Conservation (phyloP, 1,140 invertebrate species). For the Hypsibius dujardini region DNA sequence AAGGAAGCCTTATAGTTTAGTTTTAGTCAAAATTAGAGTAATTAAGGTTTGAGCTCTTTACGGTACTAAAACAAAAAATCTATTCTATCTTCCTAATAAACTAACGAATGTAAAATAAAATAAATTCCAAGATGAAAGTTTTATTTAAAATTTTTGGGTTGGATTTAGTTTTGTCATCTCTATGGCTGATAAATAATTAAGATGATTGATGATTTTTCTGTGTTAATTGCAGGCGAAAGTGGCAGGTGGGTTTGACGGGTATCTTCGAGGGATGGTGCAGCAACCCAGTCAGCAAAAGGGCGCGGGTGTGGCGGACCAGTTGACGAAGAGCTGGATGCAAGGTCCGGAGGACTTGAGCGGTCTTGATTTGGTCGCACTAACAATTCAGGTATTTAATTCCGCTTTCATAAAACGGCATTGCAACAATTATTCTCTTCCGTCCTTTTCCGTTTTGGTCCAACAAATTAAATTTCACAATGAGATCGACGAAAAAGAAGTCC, state of each 20-base stretch:
- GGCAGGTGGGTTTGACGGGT: neutral
- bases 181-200: neutral
- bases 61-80: no score
- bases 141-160: constrained; percentile 4
- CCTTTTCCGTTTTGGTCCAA: neutral
- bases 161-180: neutral
- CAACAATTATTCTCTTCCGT: neutral
- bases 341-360: neutral
- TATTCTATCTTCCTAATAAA: no score
- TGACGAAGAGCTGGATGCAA: neutral
- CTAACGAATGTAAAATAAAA: no score
- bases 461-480: neutral
- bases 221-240: neutral
- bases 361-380: neutral
- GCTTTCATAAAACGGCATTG: neutral
- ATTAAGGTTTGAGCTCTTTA: no score
- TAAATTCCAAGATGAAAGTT: no score
- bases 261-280: neutral
- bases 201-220: no score
- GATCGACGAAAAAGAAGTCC: neutral
- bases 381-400: neutral
- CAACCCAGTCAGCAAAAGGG: neutral
- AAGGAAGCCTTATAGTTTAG: no score
- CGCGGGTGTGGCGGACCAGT: neutral
- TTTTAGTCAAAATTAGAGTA: no score